These are phyloP conservation scores for Hydrolagus colliei DNA, from an alignment of 2,797 vertebrate species.

Conservation along the genomic window DNA sequence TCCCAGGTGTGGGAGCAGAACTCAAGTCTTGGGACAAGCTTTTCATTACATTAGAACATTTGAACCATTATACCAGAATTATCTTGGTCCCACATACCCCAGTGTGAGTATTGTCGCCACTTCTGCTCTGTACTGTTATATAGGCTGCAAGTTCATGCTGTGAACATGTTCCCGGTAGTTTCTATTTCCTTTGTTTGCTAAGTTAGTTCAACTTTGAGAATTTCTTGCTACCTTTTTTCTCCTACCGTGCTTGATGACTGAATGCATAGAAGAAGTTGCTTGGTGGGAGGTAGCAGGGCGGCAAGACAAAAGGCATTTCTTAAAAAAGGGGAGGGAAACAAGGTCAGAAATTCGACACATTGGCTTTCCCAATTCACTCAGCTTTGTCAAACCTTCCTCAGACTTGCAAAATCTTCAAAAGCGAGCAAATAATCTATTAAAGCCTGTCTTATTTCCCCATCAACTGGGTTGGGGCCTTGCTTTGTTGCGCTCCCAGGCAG, in stretches of 20 bases:
- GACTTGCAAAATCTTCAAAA: background rate
- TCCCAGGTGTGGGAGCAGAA: no score
- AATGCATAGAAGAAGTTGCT: background rate
- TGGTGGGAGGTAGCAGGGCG: slow-evolving; percentile 16
- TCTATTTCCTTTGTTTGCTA: no score
- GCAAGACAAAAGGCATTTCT: background rate
- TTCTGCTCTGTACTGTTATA: no score
- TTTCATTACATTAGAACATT: no score
- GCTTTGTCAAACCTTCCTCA: background rate
- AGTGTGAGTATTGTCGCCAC: no score
- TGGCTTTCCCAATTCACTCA: slow-evolving; percentile 5
- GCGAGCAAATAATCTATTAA: background rate
- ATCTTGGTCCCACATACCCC: no score
- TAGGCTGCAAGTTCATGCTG: no score
- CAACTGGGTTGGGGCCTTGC: background rate
- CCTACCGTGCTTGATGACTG: background rate
- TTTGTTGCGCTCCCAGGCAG: background rate
- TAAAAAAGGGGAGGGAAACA: background rate
- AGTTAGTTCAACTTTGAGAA: background rate
- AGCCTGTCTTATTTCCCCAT: background rate
- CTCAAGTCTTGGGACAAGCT: no score
- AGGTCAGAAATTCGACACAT: background rate
- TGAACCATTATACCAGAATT: no score
- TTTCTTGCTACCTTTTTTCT: background rate
- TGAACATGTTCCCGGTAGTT: no score